Base-by-base conservation (phyloP, 2,113 vertebrate species). In the Halichoeres trimaculatus region DNA sequence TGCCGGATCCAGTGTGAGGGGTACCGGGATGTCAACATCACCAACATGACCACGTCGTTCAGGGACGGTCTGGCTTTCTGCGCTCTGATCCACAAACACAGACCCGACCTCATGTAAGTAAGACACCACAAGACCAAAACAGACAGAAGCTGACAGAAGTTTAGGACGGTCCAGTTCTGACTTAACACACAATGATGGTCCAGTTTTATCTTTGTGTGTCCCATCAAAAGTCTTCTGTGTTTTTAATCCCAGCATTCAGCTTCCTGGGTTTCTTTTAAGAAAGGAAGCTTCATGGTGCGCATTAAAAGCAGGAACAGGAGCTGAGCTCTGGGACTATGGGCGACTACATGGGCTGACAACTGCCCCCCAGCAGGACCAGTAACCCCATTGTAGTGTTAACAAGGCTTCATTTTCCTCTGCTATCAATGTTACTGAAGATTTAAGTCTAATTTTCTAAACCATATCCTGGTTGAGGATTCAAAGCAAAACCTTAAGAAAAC, bases 1-100 rank as follows among this genome's bases (percentile, higher is more conserved):
- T 99, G 97, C 87, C 94, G 93, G 75, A 76, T 96, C 80, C 95
- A 94, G 70, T 97, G 96, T 43, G 93, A 96, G 12, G 98, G 96
- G 9, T 99, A 99, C 93, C 92, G 90, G 30, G 96, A 95, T 70
- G 98, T 99, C 69, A 86, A 67, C 87, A 94, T 99, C 90, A 97
- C 94, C 81, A 97, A 99, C 94, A 99, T 99, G 98, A 98, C 97
- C 89, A 97, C 97, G 72, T 99, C 97, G 3, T 99, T 99, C 94
- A 93, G 98, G 74, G 96, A 99, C 84, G 98, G 98, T 12, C 80
- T 99, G 90, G 98, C 97, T 48, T 99, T 99, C 93, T 99, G 98
- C 55, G 97, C 98, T 38, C 95, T 99, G 78, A 95, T 99, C 60
- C 98, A 99, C 90, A 95, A 94, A 50, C 95, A 98, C 93, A 94